Conservation (phyloP, 2,888 invertebrate genomes). For the Dermolepida albohirtum region DNA sequence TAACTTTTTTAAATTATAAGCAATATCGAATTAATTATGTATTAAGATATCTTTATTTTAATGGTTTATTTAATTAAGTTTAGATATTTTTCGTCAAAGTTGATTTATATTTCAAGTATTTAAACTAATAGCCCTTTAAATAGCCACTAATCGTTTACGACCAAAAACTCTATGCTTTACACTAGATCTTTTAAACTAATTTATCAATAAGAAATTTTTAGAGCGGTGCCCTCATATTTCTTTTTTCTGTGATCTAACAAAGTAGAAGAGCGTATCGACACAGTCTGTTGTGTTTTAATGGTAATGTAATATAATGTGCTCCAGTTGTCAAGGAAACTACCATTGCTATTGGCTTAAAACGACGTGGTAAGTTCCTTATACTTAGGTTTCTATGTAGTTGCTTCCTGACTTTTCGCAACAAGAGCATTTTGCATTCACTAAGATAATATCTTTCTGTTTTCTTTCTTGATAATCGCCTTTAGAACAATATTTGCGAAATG, state of each 20-base stretch:
- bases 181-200: too few species aligned
- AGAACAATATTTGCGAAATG: too few species aligned
- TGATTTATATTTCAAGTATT: too few species aligned
- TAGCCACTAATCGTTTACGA: too few species aligned
- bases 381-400: slow-evolving; percentile 18
- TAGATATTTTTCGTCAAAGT: too few species aligned
- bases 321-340: slow-evolving; percentile 60
- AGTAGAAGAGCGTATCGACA: slow-evolving; percentile 44
- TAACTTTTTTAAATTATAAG: too few species aligned
- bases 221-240: slow-evolving; percentile 7
- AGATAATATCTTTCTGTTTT: neutral
- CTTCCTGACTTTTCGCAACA: slow-evolving; percentile 39
- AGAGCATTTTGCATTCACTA: slow-evolving; percentile 12
- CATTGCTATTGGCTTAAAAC: slow-evolving; percentile 51
- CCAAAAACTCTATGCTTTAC: too few species aligned
- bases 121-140: too few species aligned
- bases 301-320: slow-evolving; percentile 55
- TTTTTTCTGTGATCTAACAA: slow-evolving; percentile 31
- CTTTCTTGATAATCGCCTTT: neutral
- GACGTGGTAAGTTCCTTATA: slow-evolving; percentile 53
- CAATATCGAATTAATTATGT: too few species aligned
- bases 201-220: slow-evolving; percentile 1
- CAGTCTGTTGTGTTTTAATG: slow-evolving; percentile 41
- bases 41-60: too few species aligned
- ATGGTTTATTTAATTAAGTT: too few species aligned